phyloP scores from a whole-genome alignment of 2,113 vertebrate genomes.

The Rhinoderma darwinii region DNA sequence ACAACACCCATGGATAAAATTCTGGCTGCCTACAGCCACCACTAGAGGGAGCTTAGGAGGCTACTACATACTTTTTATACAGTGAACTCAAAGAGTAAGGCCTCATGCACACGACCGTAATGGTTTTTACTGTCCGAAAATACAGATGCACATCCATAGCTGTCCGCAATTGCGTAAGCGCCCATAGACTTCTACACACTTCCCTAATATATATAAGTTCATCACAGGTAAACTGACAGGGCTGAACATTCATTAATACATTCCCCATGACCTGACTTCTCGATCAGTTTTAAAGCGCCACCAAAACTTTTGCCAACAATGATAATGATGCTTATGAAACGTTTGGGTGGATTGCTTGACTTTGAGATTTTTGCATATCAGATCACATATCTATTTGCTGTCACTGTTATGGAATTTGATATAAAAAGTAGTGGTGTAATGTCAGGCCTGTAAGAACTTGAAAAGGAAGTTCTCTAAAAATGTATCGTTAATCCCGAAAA shows the following conservation, averaged over 20 bases:
- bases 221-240: background rate
- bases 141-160: no score
- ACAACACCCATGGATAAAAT: background rate
- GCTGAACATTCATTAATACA: no score
- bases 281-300: background rate
- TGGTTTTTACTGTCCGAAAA: no score
- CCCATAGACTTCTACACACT: no score
- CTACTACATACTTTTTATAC: no score
- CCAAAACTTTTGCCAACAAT: background rate
- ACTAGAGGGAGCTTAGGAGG: background rate
- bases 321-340: background rate
- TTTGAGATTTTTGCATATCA: slow-evolving; percentile 7
- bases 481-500: slow-evolving; percentile 23
- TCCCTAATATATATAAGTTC: no score
- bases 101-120: no score
- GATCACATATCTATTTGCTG: background rate
- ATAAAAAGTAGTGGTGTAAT: slow-evolving; percentile 41
- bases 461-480: slow-evolving; percentile 44
- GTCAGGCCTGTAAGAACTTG: slow-evolving; percentile 30
- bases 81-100: no score
- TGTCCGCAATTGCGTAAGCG: no score
- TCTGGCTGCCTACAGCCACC: background rate
- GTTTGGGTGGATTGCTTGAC: background rate
- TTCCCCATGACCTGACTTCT: background rate
- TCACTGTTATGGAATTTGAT: slow-evolving; percentile 34